Evolutionary conservation across 2,797 vertebrate genomes (phyloP).

Genomic region (Eulemur rubriventer): DNA sequence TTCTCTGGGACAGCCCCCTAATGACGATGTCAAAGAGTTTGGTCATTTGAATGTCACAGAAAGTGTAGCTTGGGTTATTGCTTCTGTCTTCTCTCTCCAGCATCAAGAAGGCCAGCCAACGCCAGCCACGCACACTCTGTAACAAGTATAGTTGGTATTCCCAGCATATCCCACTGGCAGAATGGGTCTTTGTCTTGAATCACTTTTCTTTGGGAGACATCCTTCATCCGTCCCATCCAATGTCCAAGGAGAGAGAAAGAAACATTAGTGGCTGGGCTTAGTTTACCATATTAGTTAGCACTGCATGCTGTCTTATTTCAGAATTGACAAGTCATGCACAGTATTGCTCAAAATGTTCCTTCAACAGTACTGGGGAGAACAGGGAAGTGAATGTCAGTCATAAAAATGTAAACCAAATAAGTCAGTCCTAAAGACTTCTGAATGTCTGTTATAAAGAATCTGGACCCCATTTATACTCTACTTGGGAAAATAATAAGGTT

Average conservation of each 20-base stretch:
- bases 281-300: conserved; percentile 42
- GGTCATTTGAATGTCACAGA: not conserved
- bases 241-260: conserved; percentile 37
- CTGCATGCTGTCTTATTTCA: conserved; percentile 41
- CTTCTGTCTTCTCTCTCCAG: not conserved
- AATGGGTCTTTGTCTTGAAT: conserved; percentile 70
- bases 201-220: conserved; percentile 59
- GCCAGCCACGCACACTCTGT: not conserved
- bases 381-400: not conserved
- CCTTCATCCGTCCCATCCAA: conserved; percentile 30
- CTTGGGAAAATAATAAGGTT: not conserved
- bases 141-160: conserved; percentile 73
- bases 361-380: not conserved
- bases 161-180: conserved; percentile 48
- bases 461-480: not conserved
- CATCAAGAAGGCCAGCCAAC: not conserved
- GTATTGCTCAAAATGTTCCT: conserved; percentile 48
- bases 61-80: not conserved
- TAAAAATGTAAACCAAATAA: conserved; percentile 13
- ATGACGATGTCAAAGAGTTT: not conserved
- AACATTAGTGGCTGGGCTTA: not conserved
- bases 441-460: not conserved
- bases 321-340: conserved; percentile 36
- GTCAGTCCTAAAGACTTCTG: not conserved
- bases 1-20: not conserved